These are phyloP conservation scores for Tortrix viridana DNA, from an alignment of 2,888 invertebrate species.

Conservation along the genomic window DNA sequence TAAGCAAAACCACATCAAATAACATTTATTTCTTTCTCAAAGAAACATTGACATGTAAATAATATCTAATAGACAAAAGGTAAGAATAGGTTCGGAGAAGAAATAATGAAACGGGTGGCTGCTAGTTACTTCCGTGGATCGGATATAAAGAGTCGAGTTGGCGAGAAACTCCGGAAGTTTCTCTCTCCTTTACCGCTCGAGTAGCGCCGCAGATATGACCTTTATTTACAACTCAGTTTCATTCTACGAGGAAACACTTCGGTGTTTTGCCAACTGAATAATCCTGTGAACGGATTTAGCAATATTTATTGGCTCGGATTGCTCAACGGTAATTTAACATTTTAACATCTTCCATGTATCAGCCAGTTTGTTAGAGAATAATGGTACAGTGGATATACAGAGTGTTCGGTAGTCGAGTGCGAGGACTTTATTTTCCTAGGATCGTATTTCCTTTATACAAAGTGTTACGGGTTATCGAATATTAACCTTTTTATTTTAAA, in stretches of 20 bases:
- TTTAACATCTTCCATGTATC: background rate
- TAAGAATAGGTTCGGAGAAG: slow-evolving; percentile 45
- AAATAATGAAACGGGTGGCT: slow-evolving; percentile 57
- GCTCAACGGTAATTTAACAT: background rate
- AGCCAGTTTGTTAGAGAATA: too few relatives aligned
- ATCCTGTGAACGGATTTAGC: slow-evolving; percentile 1
- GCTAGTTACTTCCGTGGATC: slow-evolving; percentile 55
- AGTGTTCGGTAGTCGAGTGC: too few relatives aligned
- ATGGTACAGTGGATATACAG: too few relatives aligned
- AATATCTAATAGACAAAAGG: too few relatives aligned
- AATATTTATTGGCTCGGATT: too few relatives aligned
- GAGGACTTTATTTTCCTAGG: too few relatives aligned
- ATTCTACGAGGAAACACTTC: slow-evolving; percentile 1
- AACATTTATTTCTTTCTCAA: too few relatives aligned
- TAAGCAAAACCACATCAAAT: too few relatives aligned
- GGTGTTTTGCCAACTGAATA: slow-evolving; percentile 5
- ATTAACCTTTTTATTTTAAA: too few relatives aligned
- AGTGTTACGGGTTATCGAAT: too few relatives aligned
- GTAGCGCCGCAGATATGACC: slow-evolving; percentile 17
- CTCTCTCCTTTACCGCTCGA: slow-evolving; percentile 27
- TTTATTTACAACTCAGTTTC: slow-evolving; percentile 32
- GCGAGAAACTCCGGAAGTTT: slow-evolving; percentile 35
- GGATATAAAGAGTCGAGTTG: slow-evolving; percentile 48
- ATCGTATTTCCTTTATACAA: too few relatives aligned
- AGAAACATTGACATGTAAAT: too few relatives aligned